Base-by-base conservation (phyloP, 2,113 vertebrate species). In the Madoqua kirkii region DNA sequence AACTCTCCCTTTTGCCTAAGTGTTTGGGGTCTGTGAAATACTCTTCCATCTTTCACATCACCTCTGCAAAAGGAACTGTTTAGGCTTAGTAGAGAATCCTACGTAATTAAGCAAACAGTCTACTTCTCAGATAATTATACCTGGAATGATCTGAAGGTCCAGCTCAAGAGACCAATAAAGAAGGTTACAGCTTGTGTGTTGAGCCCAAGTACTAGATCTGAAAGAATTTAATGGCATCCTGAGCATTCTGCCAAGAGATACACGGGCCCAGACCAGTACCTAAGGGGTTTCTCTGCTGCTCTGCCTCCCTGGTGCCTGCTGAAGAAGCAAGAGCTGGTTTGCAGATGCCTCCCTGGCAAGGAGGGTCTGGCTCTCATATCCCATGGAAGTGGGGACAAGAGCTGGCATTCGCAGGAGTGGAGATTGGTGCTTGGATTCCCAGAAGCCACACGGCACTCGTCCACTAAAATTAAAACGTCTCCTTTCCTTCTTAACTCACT, bases 401-500 rank as follows among this genome's bases (percentile, higher is more conserved):
- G 84, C 48, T 36, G 54, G 25, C 2, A 12, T 31, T 0, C 4
- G 3, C 36, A 25, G 60, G 78, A 14, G 9, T 6, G 8, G 40
- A 64, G 74, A 90, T 9, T 9, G 60, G 10, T 21, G 50, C 50
- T 33, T n/a, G 23, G 9, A 17, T 96, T 64, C 57, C 43, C 23
- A 90, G 90, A 57, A 97, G 74, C 36, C 48, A 83, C 64, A 31
- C 0, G 1, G 40, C 82, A 71, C 31, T 50, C 8, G 3, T 81
- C 79, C 59, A 67, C 74, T 55, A 50, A 62, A 79, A 76, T 88
- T 7, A 29, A 95, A 91, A 62, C 0, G 13, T 84, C 92, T 67
- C 27, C 52, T 57, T 59, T 33, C 3, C 0, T 54, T 81, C 54
- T 40, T 9, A 14, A 27, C 94, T 96, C 98, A 92, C 97, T 97